Percentiles rank a stretch among this genome's conserved stretches.
These are phyloP conservation scores for Lydus trimaculatus DNA, from an alignment of 2,888 invertebrate genomes.

Conservation along the genomic window DNA sequence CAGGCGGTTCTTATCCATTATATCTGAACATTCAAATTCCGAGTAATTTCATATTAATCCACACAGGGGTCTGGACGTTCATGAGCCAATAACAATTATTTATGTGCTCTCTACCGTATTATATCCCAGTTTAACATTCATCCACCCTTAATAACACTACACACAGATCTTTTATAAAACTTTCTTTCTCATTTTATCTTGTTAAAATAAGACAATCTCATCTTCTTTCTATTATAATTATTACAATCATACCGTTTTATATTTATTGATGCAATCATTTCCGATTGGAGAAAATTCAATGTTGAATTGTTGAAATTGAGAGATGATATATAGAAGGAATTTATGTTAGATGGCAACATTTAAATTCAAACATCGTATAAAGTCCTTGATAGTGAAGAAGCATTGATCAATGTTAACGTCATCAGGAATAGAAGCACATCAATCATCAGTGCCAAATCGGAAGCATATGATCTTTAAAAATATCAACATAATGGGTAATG, in stretches of 20 bases:
- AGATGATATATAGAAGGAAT: too few relatives aligned
- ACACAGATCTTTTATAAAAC: neutral
- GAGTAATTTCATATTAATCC: conserved; percentile 24
- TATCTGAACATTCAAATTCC: conserved; percentile 11
- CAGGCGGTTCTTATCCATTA: neutral
- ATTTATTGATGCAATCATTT: neutral
- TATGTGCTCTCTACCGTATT: conserved; percentile 38
- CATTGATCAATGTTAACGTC: conserved; percentile 35
- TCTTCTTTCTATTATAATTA: too few relatives aligned
- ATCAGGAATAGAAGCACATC: conserved; percentile 27
- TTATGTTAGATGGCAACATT: neutral
- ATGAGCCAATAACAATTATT: conserved; percentile 40
- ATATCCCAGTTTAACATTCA: conserved; percentile 42
- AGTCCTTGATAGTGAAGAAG: conserved; percentile 30
- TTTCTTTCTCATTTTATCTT: neutral
- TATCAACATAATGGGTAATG: conserved; percentile 25
- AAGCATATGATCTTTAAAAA: conserved; percentile 18
- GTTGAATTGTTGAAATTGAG: neutral
- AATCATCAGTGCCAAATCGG: conserved; percentile 29
- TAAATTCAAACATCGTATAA: conserved; percentile 7
- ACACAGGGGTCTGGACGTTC: conserved; percentile 28
- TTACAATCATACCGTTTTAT: neutral
- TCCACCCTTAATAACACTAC: conserved; percentile 15
- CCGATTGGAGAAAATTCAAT: neutral
- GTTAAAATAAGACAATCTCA: neutral